Conservation (phyloP, 2,797 vertebrate species). For the Sebastes vulpes region DNA sequence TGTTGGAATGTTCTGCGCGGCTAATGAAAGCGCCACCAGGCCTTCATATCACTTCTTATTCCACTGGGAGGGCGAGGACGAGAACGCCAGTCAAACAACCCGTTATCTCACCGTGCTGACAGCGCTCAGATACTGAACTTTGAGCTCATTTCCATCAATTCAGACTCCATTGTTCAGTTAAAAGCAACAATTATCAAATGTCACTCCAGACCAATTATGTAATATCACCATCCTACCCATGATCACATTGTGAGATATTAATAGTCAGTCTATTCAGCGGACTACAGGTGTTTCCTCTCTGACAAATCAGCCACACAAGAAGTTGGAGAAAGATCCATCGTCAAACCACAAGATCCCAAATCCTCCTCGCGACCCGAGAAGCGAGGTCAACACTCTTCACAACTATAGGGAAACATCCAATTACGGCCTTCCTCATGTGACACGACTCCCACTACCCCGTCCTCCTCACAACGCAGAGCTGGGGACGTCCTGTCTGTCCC, state of each 20-base stretch:
- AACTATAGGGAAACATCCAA: slow-evolving; percentile 31
- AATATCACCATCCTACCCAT: not conserved
- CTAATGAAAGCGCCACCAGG: not conserved
- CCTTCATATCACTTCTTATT: not conserved
- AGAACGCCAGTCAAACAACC: not conserved
- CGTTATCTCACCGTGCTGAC: not conserved
- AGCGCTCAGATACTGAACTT: slow-evolving; percentile 19
- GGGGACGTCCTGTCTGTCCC: slow-evolving; percentile 49
- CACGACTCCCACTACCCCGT: slow-evolving; percentile 3
- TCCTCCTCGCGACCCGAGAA: not conserved
- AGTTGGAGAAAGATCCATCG: not conserved
- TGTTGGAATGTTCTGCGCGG: slow-evolving; percentile 38
- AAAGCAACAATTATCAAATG: not conserved
- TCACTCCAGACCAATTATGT: not conserved
- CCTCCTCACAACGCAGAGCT: slow-evolving; percentile 3
- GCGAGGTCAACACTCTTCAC: not conserved
- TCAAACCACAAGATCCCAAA: slow-evolving; percentile 10
- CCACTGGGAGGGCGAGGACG: not conserved
- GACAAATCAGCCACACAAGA: slow-evolving; percentile 15
- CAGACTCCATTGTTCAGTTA: slow-evolving; percentile 3
- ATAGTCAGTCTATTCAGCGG: not conserved
- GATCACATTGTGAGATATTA: not conserved
- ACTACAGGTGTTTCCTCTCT: slow-evolving; percentile 23
- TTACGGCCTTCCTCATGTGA: slow-evolving; percentile 20
- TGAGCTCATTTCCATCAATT: slow-evolving; percentile 38